Percentiles rank a stretch among this genome's conserved stretches.
phyloP scores from a whole-genome alignment of 2,888 invertebrate genomes.

The Nymphalis polychloros region DNA sequence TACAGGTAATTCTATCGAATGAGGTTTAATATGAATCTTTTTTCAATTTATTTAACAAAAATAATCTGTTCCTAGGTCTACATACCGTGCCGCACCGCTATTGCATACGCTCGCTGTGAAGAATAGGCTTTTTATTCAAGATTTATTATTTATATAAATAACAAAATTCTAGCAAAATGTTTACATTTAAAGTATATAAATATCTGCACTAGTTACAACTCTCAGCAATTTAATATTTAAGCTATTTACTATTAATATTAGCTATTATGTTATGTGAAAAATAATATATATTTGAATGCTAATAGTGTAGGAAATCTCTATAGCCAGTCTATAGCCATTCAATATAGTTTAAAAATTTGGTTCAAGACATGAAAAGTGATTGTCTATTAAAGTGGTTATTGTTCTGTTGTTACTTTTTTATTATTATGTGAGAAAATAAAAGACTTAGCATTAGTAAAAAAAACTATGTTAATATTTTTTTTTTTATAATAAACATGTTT shows the following conservation, averaged over 20 bases:
- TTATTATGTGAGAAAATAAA: slow-evolving; percentile 31
- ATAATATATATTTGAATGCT: too few species aligned
- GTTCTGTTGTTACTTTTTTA: slow-evolving; percentile 22
- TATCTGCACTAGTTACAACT: neutral
- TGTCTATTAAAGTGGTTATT: slow-evolving; percentile 11
- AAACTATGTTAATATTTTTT: slow-evolving; percentile 32
- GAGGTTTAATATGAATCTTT: slow-evolving; percentile 15
- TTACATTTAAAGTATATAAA: neutral
- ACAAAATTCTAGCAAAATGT: neutral
- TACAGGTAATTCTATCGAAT: slow-evolving; percentile 69
- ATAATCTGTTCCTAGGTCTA: slow-evolving; percentile 79
- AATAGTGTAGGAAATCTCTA: neutral
- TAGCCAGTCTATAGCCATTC: slow-evolving; percentile 8
- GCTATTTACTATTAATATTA: neutral
- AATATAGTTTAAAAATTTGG: slow-evolving; percentile 17
- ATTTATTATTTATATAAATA: too few species aligned
- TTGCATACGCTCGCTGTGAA: slow-evolving; percentile 79
- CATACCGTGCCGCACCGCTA: slow-evolving; percentile 87
- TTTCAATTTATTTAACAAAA: slow-evolving; percentile 17
- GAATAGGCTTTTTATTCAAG: slow-evolving; percentile 11
- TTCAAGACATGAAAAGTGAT: slow-evolving; percentile 17
- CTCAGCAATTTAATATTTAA: neutral
- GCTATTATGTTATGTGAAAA: too few species aligned
- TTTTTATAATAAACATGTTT: slow-evolving; percentile 38
- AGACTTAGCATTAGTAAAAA: slow-evolving; percentile 39